phyloP scores from a whole-genome alignment of 53 echinoderm and acorn worm genomes.

The Paracentrotus lividus region DNA sequence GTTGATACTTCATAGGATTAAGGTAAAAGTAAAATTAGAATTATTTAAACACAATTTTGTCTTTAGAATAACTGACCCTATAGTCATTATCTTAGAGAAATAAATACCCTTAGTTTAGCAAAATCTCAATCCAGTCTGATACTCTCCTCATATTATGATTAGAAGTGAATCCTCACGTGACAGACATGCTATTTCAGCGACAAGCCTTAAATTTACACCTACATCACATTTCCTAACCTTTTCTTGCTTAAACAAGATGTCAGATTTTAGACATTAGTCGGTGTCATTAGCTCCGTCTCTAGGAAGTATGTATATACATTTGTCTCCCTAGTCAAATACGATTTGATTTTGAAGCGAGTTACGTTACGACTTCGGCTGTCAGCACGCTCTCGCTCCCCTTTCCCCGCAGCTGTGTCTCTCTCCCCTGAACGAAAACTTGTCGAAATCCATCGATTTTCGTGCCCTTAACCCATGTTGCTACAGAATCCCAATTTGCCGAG shows the following conservation, averaged over 20 bases:
- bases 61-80: neutral
- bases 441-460: conserved; percentile 63
- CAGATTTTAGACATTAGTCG: conserved; percentile 36
- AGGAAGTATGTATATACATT: conserved; percentile 14
- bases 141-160: neutral
- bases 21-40: too few relatives aligned
- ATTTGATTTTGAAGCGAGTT: conserved; percentile 45
- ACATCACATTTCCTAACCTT: neutral
- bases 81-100: neutral
- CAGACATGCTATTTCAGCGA: conserved; percentile 12
- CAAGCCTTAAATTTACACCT: conserved; percentile 26
- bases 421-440: conserved; percentile 20
- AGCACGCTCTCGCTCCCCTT: conserved; percentile 6
- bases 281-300: conserved; percentile 37
- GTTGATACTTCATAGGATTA: too few relatives aligned
- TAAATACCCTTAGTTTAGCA: neutral
- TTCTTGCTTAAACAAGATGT: conserved; percentile 41
- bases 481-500: conserved; percentile 40
- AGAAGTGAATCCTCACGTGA: neutral
- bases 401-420: conserved; percentile 31
- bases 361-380: conserved; percentile 34
- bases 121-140: neutral
- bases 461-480: conserved; percentile 46
- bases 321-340: conserved; percentile 45
- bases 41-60: too few relatives aligned